Evolutionary conservation across 2,888 invertebrate genomes (phyloP).

Genomic region (Liposcelis brunnea): DNA sequence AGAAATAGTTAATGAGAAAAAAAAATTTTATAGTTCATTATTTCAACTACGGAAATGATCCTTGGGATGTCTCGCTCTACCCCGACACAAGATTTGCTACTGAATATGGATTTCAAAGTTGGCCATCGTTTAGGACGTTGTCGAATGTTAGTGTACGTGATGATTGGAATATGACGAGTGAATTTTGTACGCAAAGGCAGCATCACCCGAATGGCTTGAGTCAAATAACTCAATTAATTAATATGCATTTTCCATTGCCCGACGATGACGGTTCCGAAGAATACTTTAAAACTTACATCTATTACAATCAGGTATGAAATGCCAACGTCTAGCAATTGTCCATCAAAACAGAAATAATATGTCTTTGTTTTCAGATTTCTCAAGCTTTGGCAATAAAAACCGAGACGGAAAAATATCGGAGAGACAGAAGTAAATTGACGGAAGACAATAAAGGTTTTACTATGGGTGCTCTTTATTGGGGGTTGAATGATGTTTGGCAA

Average conservation of each 20-base stretch:
- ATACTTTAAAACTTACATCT: slow-evolving; percentile 52
- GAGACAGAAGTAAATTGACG: slow-evolving; percentile 31
- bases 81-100: slow-evolving; percentile 77
- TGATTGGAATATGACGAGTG: slow-evolving; percentile 29
- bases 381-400: slow-evolving; percentile 80
- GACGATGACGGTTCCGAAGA: slow-evolving; percentile 29
- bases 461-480: slow-evolving; percentile 98
- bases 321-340: too few relatives aligned
- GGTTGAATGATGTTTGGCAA: slow-evolving; percentile 94
- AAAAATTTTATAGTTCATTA: slow-evolving; percentile 74
- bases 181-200: slow-evolving; percentile 61
- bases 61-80: slow-evolving; percentile 63
- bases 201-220: slow-evolving; percentile 65
- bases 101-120: slow-evolving; percentile 89
- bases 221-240: slow-evolving; percentile 42
- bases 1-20: too few relatives aligned
- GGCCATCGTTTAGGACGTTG: slow-evolving; percentile 57
- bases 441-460: slow-evolving; percentile 47
- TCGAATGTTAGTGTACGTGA: slow-evolving; percentile 34
- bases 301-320: slow-evolving; percentile 60
- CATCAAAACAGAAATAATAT: too few relatives aligned
- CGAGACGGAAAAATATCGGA: slow-evolving; percentile 69
- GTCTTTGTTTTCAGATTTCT: slow-evolving; percentile 31
- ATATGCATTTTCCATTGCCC: slow-evolving; percentile 42
- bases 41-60: slow-evolving; percentile 68